Evolutionary conservation across 2,888 invertebrate genomes (phyloP).

Genomic region (Halocaridina rubra): DNA sequence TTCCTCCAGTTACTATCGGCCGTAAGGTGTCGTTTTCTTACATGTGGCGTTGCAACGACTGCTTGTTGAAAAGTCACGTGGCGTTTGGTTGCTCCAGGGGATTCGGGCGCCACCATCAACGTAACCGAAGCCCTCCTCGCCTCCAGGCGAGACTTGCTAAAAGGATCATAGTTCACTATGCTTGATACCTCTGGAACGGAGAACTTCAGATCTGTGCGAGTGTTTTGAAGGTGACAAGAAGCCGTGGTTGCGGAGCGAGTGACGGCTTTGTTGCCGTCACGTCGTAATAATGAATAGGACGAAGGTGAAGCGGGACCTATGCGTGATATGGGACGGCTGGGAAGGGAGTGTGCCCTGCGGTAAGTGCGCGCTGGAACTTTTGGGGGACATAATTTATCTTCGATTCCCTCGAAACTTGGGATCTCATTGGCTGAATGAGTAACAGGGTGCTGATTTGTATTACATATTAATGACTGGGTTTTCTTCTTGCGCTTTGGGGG

Average conservation of each 20-base stretch:
- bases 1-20: no score
- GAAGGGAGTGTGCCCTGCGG: background rate
- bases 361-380: background rate
- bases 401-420: background rate
- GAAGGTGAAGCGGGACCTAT: background rate
- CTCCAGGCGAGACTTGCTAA: background rate
- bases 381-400: background rate
- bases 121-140: background rate
- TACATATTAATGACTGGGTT: background rate
- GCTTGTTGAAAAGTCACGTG: no score
- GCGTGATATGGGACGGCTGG: background rate
- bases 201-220: background rate
- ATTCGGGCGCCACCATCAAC: background rate
- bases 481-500: conserved; percentile 18
- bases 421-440: background rate
- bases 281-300: background rate
- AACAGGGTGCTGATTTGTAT: no score
- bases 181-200: background rate
- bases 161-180: background rate
- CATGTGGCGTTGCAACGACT: no score
- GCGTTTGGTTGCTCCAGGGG: no score
- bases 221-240: background rate
- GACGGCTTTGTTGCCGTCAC: background rate
- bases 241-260: conserved; percentile 10
- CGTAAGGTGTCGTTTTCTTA: no score